A percentile compares a stretch with the other conserved stretches of the same genome.
Conservation (phyloP, 92 coral and sea anemone species). For the Porites cylindrica region DNA sequence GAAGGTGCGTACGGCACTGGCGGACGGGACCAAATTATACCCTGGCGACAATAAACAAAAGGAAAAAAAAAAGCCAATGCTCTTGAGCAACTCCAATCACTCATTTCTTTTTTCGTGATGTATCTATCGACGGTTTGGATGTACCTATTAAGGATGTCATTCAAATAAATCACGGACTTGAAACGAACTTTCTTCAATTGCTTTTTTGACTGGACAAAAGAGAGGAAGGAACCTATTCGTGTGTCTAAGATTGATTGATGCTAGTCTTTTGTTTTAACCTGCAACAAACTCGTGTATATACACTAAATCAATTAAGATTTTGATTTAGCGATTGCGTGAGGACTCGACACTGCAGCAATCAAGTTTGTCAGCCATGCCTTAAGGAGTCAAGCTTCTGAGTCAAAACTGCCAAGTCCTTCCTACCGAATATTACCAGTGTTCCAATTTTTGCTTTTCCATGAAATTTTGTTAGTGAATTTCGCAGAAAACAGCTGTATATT, state of each 20-base stretch:
- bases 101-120: background rate
- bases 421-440: too few relatives aligned
- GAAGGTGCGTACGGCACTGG: slow-evolving; percentile 7
- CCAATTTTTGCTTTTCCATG: background rate
- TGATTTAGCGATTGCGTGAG: slow-evolving; percentile 25
- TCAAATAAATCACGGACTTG: background rate
- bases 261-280: background rate
- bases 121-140: slow-evolving; percentile 3
- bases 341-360: background rate
- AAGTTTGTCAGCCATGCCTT: background rate
- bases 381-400: too few relatives aligned
- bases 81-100: background rate
- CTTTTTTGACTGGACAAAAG: slow-evolving; percentile 9
- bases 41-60: too few relatives aligned
- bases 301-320: slow-evolving; percentile 8
- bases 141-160: background rate
- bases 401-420: too few relatives aligned
- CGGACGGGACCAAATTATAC: background rate
- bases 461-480: background rate
- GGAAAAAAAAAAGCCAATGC: background rate
- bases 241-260: background rate
- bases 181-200: background rate
- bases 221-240: background rate
- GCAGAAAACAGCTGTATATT: background rate
- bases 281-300: background rate